Evolutionary conservation across 2,888 invertebrate genomes (phyloP), one percentile per base, ranked within the genome.

Genomic region (Tholera decimalis): DNA sequence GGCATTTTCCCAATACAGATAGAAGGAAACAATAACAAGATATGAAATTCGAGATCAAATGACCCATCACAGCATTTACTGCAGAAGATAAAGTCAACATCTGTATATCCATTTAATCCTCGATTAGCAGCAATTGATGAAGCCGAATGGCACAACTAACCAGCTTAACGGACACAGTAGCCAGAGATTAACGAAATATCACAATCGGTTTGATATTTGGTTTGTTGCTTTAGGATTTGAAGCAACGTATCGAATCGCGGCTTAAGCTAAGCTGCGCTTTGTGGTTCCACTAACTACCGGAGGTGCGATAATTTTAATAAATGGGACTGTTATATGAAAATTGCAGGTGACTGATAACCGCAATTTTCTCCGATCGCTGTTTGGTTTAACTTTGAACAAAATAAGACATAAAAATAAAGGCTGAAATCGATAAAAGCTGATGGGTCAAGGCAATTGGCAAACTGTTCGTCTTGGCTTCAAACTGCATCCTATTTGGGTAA

Each of bases 21-120:
- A 49, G 20, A 68, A 47, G 58, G 41, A 66, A 68, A n/a, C 24
- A 41, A 47, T 67, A 22, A 18, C 35, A 18, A 18, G 8, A 54
- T 28, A 18, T 8, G 5, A 7, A 20, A 22, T 1, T 11, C 6
- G 7, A 39, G 20, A 33, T 28, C 70, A 59, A 33, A 70, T 67
- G 60, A 35, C 33, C 15, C 35, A 44, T 58, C 28, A 28, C 11
- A n/a, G 15, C 18, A 22, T 51, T 70, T 13, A 59, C 22, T 46
- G 26, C 43, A 22, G 15, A 24, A 8, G 50, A 30, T 51, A 30
- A 60, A 30, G 15, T n/a, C n/a, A n/a, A 49, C 20, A 33, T 35
- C 54, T 33, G n/a, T 39, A n/a, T 22, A 8, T 9, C 15, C 15
- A 15, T 33, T 61, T 44, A 22, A 50, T 54, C 35, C n/a, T 4